Conservation (phyloP, 2,888 invertebrate genomes). For the Chrysolina oricalcia region DNA sequence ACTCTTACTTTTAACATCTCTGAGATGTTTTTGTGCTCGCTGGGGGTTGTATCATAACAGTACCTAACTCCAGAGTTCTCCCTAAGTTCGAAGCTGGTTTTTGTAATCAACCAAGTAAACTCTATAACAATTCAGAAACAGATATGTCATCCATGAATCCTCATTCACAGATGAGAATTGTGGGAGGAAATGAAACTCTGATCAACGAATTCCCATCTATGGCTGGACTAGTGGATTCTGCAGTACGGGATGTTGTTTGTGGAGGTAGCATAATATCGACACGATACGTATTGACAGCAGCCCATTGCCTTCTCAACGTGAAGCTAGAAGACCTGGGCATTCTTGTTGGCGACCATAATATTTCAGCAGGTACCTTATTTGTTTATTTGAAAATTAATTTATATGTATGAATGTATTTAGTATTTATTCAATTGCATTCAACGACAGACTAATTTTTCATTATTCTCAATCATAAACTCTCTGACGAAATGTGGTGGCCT, state of each 20-base stretch:
- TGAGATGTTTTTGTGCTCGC: too few relatives aligned
- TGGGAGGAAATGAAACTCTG: slow-evolving; percentile 74
- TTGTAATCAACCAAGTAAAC: too few relatives aligned
- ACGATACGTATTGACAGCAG: slow-evolving; percentile 74
- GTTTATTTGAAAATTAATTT: background rate
- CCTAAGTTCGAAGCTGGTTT: too few relatives aligned
- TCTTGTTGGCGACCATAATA: slow-evolving; percentile 75
- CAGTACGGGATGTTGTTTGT: slow-evolving; percentile 68
- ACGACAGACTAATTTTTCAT: too few relatives aligned
- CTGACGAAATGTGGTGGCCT: too few relatives aligned
- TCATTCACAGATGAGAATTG: slow-evolving; percentile 62
- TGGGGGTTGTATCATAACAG: too few relatives aligned
- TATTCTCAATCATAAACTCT: too few relatives aligned
- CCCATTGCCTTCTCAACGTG: slow-evolving; percentile 72
- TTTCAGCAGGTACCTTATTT: slow-evolving; percentile 65
- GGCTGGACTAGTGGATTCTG: slow-evolving; percentile 72
- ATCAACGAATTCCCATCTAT: slow-evolving; percentile 77
- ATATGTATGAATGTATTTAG: too few relatives aligned
- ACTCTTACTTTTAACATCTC: too few relatives aligned
- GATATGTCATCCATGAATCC: background rate
- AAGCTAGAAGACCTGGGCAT: slow-evolving; percentile 62
- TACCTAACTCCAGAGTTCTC: too few relatives aligned
- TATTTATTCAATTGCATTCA: too few relatives aligned
- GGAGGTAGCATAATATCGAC: slow-evolving; percentile 74
- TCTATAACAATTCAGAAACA: background rate